These are phyloP conservation scores for Magallana ariakensis DNA, from an alignment of 1,140 invertebrate species.

Conservation along the genomic window DNA sequence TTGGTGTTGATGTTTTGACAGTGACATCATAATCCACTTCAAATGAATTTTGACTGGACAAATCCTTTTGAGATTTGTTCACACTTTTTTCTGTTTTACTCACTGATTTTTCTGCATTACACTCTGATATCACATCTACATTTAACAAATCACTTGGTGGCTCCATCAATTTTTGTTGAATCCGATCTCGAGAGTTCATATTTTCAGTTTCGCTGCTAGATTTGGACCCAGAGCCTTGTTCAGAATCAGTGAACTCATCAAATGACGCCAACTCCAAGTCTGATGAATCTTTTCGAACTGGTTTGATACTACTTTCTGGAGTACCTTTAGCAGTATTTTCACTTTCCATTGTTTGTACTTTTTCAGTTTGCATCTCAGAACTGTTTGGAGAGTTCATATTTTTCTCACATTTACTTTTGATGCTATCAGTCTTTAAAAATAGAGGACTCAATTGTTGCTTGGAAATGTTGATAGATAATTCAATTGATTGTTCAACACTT, in stretches of 20 bases:
- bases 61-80: neutral
- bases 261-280: neutral
- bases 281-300: neutral
- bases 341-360: neutral
- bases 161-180: neutral
- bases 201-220: neutral
- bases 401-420: no score
- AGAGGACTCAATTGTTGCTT: neutral
- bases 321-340: neutral
- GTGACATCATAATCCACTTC: neutral
- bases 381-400: neutral
- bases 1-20: constrained; percentile 8
- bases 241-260: constrained; percentile 12
- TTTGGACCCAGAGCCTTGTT: neutral
- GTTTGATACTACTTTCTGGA: neutral
- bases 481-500: constrained; percentile 4
- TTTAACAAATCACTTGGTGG: neutral
- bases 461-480: constrained; percentile 8
- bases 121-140: neutral
- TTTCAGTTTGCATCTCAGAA: neutral
- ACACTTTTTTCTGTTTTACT: neutral
- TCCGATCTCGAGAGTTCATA: neutral
- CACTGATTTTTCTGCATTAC: neutral
- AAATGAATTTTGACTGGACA: no score
- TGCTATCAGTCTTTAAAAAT: no score